Percentiles rank a stretch among this genome's conserved stretches.
phyloP scores from a whole-genome alignment of 2,113 vertebrate species.

The Tragelaphus scriptus region DNA sequence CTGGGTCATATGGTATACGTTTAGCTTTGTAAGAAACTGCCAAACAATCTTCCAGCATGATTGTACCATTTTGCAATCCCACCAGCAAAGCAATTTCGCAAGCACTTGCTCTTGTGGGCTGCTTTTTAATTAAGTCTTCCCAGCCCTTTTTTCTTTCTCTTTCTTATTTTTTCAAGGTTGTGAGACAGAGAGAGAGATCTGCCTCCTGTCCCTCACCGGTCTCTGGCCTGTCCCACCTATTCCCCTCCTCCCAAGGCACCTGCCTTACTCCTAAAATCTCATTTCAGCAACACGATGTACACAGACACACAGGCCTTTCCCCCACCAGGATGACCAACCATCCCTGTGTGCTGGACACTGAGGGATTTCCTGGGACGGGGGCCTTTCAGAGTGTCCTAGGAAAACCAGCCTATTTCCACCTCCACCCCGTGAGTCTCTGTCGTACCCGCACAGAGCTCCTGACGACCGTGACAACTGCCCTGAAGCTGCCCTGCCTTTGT shows the following conservation, averaged over 20 bases:
- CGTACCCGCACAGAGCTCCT: background rate
- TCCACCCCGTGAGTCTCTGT: background rate
- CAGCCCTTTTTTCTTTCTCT: background rate
- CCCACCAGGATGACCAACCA: background rate
- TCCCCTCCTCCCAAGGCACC: background rate
- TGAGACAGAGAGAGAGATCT: background rate
- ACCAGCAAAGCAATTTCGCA: background rate
- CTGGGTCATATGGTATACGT: background rate
- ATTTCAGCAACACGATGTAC: background rate
- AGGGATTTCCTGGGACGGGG: background rate
- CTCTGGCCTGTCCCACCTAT: background rate
- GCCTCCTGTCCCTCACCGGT: background rate
- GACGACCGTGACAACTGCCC: background rate
- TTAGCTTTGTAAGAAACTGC: background rate
- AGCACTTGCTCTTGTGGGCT: background rate
- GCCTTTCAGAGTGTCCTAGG: background rate
- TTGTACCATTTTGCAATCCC: background rate
- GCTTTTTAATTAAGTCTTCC: background rate
- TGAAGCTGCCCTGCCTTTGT: background rate
- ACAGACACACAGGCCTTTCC: background rate
- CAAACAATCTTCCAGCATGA: background rate
- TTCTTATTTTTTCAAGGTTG: background rate
- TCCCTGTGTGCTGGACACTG: background rate
- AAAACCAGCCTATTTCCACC: background rate
- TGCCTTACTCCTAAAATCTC: background rate